These are phyloP conservation scores for Salmo trutta DNA, from an alignment of 2,797 vertebrate genomes.

Conservation along the genomic window DNA sequence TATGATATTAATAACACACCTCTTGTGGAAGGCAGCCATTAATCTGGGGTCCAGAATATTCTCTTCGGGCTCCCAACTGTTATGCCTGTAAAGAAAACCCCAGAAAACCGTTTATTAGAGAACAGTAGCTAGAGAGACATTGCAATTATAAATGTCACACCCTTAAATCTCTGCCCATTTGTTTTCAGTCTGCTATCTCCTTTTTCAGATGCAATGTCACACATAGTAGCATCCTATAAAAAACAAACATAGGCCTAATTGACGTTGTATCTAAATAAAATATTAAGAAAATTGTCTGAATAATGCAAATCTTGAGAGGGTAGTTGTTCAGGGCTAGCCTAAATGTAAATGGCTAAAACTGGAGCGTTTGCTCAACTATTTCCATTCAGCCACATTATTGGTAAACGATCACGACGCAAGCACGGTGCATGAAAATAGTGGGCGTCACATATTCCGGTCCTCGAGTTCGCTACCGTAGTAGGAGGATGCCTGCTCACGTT, in stretches of 20 bases:
- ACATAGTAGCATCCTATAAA: too few species aligned
- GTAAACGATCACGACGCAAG: not conserved
- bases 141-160: not conserved
- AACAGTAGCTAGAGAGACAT: not conserved
- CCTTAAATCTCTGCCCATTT: not conserved
- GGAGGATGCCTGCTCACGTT: conserved; percentile 2
- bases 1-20: conserved; percentile 68
- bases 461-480: not conserved
- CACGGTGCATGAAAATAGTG: not conserved
- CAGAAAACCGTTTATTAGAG: not conserved
- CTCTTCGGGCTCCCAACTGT: conserved; percentile 95
- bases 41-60: conserved; percentile 91
- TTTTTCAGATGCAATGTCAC: too few species aligned
- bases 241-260: too few species aligned
- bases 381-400: not conserved
- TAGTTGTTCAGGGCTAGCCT: too few species aligned
- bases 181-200: too few species aligned
- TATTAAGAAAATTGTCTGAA: too few species aligned
- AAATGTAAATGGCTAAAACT: too few species aligned
- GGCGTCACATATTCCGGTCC: conserved; percentile 4
- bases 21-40: conserved; percentile 91
- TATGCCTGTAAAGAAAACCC: conserved; percentile 80
- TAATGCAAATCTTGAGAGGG: too few species aligned
- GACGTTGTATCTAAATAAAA: too few species aligned
- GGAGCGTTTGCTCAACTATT: not conserved